Percentiles rank a stretch among this genome's conserved stretches.
Conservation (phyloP, 1,140 invertebrate species). For the Helicoverpa zea region DNA sequence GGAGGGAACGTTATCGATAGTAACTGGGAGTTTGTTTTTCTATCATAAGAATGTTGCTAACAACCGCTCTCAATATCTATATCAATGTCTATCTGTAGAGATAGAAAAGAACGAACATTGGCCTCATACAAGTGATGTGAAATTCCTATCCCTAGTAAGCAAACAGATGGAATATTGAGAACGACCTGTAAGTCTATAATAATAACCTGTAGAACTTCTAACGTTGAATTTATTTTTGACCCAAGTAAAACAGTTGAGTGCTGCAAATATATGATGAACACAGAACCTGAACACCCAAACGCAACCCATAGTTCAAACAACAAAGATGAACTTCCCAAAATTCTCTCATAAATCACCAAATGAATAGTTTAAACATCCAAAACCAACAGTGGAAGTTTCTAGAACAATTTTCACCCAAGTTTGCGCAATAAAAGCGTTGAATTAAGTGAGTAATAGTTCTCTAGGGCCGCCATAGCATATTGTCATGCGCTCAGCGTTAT, state of each 20-base stretch:
- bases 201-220: not conserved
- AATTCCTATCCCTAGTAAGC: too few species aligned
- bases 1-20: not conserved
- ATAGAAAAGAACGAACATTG: too few species aligned
- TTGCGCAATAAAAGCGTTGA: conserved; percentile 30
- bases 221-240: not conserved
- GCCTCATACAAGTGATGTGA: too few species aligned
- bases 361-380: conserved; percentile 13
- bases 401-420: conserved; percentile 27
- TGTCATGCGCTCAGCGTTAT: conserved; percentile 33
- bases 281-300: not conserved
- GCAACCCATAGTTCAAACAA: not conserved
- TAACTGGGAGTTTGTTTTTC: too few species aligned
- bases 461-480: conserved; percentile 4
- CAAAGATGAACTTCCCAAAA: conserved; percentile 7
- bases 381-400: conserved; percentile 9
- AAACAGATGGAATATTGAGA: too few species aligned
- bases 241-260: not conserved
- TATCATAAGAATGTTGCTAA: too few species aligned
- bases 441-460: conserved; percentile 48
- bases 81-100: too few species aligned
- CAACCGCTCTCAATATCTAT: too few species aligned
- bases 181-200: too few species aligned
- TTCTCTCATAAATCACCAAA: conserved; percentile 7
- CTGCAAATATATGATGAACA: not conserved